phyloP scores from a whole-genome alignment of 2,888 invertebrate species.

The Drosophila algonquin region DNA sequence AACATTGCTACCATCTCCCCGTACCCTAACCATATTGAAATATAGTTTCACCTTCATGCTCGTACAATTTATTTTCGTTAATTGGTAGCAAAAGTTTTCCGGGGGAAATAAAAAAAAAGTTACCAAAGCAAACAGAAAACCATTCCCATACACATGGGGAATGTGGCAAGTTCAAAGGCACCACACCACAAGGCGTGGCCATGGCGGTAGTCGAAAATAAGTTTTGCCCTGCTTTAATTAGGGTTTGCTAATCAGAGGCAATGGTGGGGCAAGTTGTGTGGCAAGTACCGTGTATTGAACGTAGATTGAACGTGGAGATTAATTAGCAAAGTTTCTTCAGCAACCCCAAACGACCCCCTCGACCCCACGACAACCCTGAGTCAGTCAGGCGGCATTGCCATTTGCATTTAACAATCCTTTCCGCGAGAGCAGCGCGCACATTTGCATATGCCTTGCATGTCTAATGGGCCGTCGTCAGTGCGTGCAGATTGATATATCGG shows the following conservation, averaged over 20 bases:
- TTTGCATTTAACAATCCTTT: slow-evolving; percentile 23
- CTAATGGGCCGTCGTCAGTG: slow-evolving; percentile 54
- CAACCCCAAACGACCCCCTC: neutral
- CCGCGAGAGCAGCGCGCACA: slow-evolving; percentile 19
- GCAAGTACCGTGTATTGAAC: neutral
- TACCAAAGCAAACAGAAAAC: slow-evolving; percentile 27
- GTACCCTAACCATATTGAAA: slow-evolving; percentile 38
- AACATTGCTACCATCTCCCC: neutral
- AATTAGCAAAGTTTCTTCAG: slow-evolving; percentile 21
- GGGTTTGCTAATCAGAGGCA: slow-evolving; percentile 36
- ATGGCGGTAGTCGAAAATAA: slow-evolving; percentile 11
- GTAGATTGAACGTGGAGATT: slow-evolving; percentile 25
- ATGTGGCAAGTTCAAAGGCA: slow-evolving; percentile 52
- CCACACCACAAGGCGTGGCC: slow-evolving; percentile 14
- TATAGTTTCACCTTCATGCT: slow-evolving; percentile 47
- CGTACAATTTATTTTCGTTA: slow-evolving; percentile 47
- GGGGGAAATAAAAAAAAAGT: slow-evolving; percentile 31
- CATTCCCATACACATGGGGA: slow-evolving; percentile 16
- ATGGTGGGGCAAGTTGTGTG: slow-evolving; percentile 29
- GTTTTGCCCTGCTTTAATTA: slow-evolving; percentile 38
- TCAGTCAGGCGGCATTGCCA: slow-evolving; percentile 1
- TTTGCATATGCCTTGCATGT: slow-evolving; percentile 46
- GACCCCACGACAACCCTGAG: slow-evolving; percentile 1
- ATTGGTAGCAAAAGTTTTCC: slow-evolving; percentile 53
- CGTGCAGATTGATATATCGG: slow-evolving; percentile 56